A percentile compares a stretch with the other conserved stretches of the same genome.
These are phyloP conservation scores for Lamellibrachia satsuma DNA, from an alignment of 2,888 invertebrate species.

Conservation along the genomic window DNA sequence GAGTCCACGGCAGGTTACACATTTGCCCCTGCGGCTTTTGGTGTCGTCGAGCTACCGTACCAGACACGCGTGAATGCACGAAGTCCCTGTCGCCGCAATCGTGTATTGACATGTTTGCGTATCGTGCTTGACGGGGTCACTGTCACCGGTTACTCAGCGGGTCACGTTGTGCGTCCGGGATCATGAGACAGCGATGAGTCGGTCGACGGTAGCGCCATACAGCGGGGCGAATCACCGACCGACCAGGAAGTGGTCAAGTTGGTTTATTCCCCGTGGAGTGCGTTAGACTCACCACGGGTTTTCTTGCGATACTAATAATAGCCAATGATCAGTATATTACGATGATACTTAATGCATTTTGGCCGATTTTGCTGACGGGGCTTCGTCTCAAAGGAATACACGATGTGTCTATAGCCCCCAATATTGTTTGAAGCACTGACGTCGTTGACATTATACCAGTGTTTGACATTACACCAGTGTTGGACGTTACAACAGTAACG, in stretches of 20 bases:
- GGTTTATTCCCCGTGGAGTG: not conserved
- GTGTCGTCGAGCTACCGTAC: not conserved
- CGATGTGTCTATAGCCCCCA: not conserved
- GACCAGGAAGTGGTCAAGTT: not conserved
- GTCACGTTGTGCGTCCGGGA: not conserved
- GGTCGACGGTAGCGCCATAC: not conserved
- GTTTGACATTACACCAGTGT: not conserved
- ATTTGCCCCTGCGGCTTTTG: too few relatives aligned
- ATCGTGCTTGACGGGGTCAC: not conserved
- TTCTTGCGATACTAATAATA: not conserved
- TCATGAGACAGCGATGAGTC: not conserved
- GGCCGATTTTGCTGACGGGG: not conserved
- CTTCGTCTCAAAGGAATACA: not conserved
- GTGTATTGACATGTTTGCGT: slow-evolving; percentile 4
- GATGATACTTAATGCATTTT: not conserved
- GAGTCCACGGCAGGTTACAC: too few relatives aligned
- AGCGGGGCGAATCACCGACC: not conserved
- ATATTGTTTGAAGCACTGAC: not conserved
- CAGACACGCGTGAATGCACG: not conserved
- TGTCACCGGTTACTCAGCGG: not conserved
- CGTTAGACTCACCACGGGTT: not conserved
- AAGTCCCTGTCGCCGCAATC: not conserved
- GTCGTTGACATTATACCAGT: not conserved
- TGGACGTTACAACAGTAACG: not conserved
- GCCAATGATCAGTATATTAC: not conserved